Evolutionary conservation across 2,888 invertebrate species (phyloP).

Genomic region (Hermaeophaga mercurialis): DNA sequence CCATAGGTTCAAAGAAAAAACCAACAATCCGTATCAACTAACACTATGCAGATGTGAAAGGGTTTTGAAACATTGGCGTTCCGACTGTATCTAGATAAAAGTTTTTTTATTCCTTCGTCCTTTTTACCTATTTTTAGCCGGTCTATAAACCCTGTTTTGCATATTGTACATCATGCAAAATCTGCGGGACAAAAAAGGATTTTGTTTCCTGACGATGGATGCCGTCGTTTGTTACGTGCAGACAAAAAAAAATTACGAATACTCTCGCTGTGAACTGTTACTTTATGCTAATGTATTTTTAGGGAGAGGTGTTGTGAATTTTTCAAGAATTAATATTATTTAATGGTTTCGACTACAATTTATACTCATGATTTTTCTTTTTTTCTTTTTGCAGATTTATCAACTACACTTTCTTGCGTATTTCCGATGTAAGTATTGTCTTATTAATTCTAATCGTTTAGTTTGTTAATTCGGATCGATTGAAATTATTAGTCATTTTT

Average conservation of each 20-base stretch:
- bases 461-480: no score
- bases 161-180: conserved; percentile 26
- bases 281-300: conserved; percentile 13
- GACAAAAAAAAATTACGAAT: conserved; percentile 20
- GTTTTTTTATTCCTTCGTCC: conserved; percentile 12
- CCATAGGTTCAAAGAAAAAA: no score
- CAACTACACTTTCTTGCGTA: no score
- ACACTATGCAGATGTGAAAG: conserved; percentile 22
- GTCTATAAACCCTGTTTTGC: conserved; percentile 18
- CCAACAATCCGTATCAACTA: conserved; percentile 24
- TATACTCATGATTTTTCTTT: no score
- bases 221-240: conserved; percentile 14
- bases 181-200: conserved; percentile 13
- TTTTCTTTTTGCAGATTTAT: no score
- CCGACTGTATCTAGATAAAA: conserved; percentile 21
- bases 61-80: conserved; percentile 21
- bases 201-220: conserved; percentile 21
- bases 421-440: no score
- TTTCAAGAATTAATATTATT: no score
- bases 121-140: conserved; percentile 16
- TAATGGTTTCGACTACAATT: no score
- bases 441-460: no score
- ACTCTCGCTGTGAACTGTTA: conserved; percentile 9
- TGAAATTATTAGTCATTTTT: no score
- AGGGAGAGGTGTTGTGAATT: conserved; percentile 9